phyloP scores from a whole-genome alignment of 2,113 vertebrate genomes.

The Dasyornis broadbenti region DNA sequence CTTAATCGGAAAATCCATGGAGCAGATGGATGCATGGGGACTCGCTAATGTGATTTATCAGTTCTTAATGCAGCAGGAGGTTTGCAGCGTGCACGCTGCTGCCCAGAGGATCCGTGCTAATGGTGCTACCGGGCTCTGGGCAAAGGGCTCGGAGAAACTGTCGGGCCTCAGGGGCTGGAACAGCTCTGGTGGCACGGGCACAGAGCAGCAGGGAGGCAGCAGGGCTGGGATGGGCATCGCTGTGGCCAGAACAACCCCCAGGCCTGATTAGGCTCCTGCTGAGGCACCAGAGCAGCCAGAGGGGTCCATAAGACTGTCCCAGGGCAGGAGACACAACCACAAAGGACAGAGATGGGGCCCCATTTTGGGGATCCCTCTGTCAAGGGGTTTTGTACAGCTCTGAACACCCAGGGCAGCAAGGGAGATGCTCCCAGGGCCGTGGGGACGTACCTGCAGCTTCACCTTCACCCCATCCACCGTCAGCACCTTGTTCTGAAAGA shows the following conservation, averaged over 20 bases:
- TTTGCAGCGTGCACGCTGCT: background rate
- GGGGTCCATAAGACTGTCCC: background rate
- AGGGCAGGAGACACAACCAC: accelerated
- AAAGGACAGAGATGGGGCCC: background rate
- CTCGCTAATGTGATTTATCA: background rate
- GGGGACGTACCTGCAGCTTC: conserved; percentile 84
- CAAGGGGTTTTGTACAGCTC: background rate
- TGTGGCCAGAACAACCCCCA: background rate
- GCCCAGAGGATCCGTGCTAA: background rate
- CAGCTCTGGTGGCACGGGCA: background rate
- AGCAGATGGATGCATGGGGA: background rate
- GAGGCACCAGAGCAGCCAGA: background rate
- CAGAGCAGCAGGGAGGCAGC: background rate
- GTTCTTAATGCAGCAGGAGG: background rate
- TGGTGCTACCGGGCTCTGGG: accelerated
- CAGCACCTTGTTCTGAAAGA: conserved; percentile 92
- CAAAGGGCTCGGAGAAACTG: background rate
- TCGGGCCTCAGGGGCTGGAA: accelerated
- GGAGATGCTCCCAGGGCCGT: background rate
- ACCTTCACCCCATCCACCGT: conserved; percentile 88
- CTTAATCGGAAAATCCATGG: background rate
- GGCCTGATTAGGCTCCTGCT: background rate
- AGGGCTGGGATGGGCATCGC: background rate
- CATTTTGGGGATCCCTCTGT: background rate
- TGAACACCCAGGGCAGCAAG: accelerated